These are phyloP conservation scores for Leptoclinus maculatus DNA, from an alignment of 2,797 vertebrate genomes.

Conservation along the genomic window DNA sequence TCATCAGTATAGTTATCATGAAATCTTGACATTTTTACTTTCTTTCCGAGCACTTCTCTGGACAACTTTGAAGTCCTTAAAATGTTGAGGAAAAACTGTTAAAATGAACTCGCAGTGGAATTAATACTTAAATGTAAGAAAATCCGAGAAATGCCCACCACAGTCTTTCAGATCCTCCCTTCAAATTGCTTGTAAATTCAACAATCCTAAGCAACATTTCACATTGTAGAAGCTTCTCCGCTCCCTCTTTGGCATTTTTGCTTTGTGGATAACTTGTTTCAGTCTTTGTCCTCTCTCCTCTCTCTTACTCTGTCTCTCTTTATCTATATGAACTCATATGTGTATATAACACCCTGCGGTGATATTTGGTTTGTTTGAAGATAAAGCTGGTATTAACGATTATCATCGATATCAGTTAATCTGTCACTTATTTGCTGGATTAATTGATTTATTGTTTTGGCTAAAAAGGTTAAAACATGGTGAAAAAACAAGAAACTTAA, in stretches of 20 bases:
- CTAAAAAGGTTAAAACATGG: rapidly evolving
- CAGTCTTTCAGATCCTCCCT: no score
- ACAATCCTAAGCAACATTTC: no score
- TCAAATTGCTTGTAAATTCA: no score
- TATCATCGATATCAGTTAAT: not conserved
- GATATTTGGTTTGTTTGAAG: not conserved
- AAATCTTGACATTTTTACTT: not conserved
- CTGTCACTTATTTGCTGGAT: not conserved
- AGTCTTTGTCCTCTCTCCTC: not conserved
- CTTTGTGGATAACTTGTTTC: not conserved
- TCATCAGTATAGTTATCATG: rapidly evolving
- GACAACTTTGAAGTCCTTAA: not conserved
- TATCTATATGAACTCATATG: not conserved
- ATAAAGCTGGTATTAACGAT: not conserved
- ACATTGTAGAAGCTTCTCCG: no score
- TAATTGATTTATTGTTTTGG: not conserved
- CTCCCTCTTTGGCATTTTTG: not conserved
- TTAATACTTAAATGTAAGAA: no score
- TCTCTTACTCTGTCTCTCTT: not conserved
- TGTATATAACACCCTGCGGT: not conserved
- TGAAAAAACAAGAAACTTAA: not conserved
- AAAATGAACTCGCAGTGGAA: no score
- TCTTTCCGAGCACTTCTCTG: rapidly evolving
- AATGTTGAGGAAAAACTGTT: no score
- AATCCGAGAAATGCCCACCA: no score